phyloP scores from a whole-genome alignment of 2,113 vertebrate species.

The Amphiprion ocellaris region DNA sequence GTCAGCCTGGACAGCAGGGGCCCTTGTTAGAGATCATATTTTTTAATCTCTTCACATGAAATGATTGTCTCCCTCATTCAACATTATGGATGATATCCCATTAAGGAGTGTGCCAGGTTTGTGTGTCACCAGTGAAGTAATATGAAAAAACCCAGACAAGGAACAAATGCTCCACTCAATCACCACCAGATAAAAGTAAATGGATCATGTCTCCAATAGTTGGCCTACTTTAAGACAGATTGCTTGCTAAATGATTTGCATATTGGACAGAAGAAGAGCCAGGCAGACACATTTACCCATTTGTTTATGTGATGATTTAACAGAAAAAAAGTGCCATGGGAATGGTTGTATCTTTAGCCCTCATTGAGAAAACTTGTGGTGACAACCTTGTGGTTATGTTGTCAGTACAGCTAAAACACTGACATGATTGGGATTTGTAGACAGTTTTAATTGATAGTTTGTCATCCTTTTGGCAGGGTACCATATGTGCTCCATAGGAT shows the following conservation, averaged over 20 bases:
- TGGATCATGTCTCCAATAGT: slow-evolving; percentile 76
- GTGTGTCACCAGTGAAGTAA: slow-evolving; percentile 75
- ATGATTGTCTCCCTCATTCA: slow-evolving; percentile 60
- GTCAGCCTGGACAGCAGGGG: slow-evolving; percentile 41
- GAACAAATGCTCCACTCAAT: slow-evolving; percentile 78
- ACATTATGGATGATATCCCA: slow-evolving; percentile 76
- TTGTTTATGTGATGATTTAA: background rate
- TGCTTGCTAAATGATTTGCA: slow-evolving; percentile 71
- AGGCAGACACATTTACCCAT: slow-evolving; percentile 7
- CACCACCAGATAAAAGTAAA: slow-evolving; percentile 79
- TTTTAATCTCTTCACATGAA: slow-evolving; percentile 69
- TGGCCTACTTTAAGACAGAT: slow-evolving; percentile 66
- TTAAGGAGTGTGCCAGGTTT: slow-evolving; percentile 73
- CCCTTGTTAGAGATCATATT: slow-evolving; percentile 63
- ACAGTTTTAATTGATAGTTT: slow-evolving; percentile 55
- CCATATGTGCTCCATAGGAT: slow-evolving; percentile 21
- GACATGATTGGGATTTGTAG: slow-evolving; percentile 53
- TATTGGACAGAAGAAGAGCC: slow-evolving; percentile 44
- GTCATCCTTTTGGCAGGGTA: slow-evolving; percentile 2
- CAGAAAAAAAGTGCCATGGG: background rate
- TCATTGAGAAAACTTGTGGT: slow-evolving; percentile 25
- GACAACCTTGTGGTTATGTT: slow-evolving; percentile 58
- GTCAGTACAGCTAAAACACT: slow-evolving; percentile 43
- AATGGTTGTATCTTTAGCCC: slow-evolving; percentile 1
- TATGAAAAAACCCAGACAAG: slow-evolving; percentile 70